These are phyloP conservation scores for Pachycephus smyrnensis DNA, from an alignment of 2,888 invertebrate genomes.

Conservation along the genomic window DNA sequence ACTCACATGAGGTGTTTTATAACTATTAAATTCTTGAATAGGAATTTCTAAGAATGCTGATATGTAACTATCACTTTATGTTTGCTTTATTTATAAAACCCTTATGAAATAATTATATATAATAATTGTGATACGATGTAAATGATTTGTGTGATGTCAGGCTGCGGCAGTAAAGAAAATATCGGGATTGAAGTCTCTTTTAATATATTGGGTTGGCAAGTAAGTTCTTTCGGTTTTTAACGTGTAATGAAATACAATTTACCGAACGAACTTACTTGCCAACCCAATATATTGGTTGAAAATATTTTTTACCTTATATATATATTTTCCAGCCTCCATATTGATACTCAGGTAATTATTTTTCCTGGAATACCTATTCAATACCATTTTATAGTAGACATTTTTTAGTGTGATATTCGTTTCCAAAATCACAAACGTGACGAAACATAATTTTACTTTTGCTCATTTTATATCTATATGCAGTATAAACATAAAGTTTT, in stretches of 20 bases:
- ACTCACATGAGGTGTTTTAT: neutral
- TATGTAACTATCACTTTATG: neutral
- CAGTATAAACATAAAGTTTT: neutral
- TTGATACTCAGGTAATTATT: neutral
- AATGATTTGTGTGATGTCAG: neutral
- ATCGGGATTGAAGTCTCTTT: neutral
- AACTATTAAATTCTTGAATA: neutral
- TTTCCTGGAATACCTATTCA: neutral
- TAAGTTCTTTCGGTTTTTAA: too few relatives aligned
- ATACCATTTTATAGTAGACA: neutral
- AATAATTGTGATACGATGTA: neutral
- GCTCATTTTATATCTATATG: neutral
- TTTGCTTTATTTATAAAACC: neutral
- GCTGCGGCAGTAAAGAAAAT: neutral
- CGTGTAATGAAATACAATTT: too few relatives aligned
- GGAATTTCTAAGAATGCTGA: neutral
- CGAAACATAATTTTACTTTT: neutral
- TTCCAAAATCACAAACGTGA: neutral
- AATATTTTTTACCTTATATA: too few relatives aligned
- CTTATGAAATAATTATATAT: neutral
- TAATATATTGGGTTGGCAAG: too few relatives aligned
- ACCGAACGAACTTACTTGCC: too few relatives aligned
- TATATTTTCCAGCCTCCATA: neutral
- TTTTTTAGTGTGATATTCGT: neutral
- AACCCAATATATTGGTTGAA: neutral